Percentiles rank a stretch among this genome's conserved stretches.
phyloP scores from a whole-genome alignment of 1,140 invertebrate genomes.

The Daktulosphaira vitifoliae region DNA sequence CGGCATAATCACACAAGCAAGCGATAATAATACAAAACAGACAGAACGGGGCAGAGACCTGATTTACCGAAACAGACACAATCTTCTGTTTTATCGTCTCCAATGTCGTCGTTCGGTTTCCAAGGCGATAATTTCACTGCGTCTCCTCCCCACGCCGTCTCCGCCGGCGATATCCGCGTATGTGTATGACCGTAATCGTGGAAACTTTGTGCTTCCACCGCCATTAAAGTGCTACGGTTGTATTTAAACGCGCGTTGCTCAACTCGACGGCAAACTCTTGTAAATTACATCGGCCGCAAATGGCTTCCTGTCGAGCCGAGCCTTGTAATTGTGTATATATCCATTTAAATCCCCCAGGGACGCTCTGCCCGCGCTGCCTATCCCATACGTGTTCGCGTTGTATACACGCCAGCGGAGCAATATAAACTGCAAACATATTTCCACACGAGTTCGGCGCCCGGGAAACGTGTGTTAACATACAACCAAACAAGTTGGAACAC shows the following conservation, averaged over 20 bases:
- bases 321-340: slow-evolving; percentile 33
- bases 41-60: too few species aligned
- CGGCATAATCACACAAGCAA: too few species aligned
- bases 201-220: slow-evolving; percentile 22
- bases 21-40: too few species aligned
- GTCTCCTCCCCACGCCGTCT: background rate
- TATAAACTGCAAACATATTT: slow-evolving; percentile 33
- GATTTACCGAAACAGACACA: too few species aligned
- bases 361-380: background rate
- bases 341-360: slow-evolving; percentile 21
- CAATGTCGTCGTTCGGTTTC: slow-evolving; percentile 12
- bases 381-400: background rate
- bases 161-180: background rate
- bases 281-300: slow-evolving; percentile 33
- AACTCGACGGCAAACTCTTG: slow-evolving; percentile 29
- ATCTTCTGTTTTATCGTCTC: background rate
- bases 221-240: slow-evolving; percentile 10
- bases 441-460: slow-evolving; percentile 27
- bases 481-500: slow-evolving; percentile 31
- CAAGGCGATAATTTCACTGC: slow-evolving; percentile 21
- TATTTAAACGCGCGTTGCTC: slow-evolving; percentile 13
- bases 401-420: background rate
- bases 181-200: background rate
- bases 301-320: slow-evolving; percentile 30
- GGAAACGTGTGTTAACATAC: slow-evolving; percentile 33